Evolutionary conservation across 2,888 invertebrate genomes (phyloP), one percentile per base, ranked within the genome.

Genomic region (Macrophya annulata): DNA sequence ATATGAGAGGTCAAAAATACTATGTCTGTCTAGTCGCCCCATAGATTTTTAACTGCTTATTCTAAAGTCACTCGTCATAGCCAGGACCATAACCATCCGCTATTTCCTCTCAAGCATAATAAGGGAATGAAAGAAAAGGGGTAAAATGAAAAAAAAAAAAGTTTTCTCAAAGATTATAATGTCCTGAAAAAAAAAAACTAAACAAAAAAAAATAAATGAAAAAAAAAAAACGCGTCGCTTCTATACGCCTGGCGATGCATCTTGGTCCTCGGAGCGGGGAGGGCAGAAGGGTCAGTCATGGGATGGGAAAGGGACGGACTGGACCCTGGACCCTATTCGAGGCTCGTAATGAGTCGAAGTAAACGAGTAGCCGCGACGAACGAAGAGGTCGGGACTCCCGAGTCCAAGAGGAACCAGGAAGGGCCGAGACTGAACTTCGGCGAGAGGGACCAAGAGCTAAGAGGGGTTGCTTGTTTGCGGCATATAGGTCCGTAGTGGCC

Each of bases 241-340:
- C 71, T 71, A 71, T 71, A 71, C 40, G 51, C 76, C 40, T 45
- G 45, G 45, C 74, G 74, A 45, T 9, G 45, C 74, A n/a, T 51
- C 25, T 10, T 37, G 55, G 55, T 51, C 55, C 37, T 31, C 55
- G 9, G 62, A 37, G 77, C 51, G 37, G 55, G 77, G 77, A 43
- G 51, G 55, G 76, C n/a, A 15, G 51, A 21, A 74, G 76, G 76
- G 31, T 76, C 51, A 76, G 51, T 17, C 25, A 37, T 25, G n/a
- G 15, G 31, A 79, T 84, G 71, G 86, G 86, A 59, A 71, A 85
- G 71, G 45, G 87, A 85, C 87, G 86, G 86, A 86, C 88, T 87
- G 87, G 81, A 81, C 31, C 31, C 31, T 84, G 87, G 81, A 81
- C 62, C 81, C 62, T 81, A 43, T 81, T 55, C 77, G 31, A 55